A percentile compares a stretch with the other conserved stretches of the same genome.
These are phyloP conservation scores for Camelus bactrianus DNA, from an alignment of 2,113 vertebrate genomes.

Conservation along the genomic window DNA sequence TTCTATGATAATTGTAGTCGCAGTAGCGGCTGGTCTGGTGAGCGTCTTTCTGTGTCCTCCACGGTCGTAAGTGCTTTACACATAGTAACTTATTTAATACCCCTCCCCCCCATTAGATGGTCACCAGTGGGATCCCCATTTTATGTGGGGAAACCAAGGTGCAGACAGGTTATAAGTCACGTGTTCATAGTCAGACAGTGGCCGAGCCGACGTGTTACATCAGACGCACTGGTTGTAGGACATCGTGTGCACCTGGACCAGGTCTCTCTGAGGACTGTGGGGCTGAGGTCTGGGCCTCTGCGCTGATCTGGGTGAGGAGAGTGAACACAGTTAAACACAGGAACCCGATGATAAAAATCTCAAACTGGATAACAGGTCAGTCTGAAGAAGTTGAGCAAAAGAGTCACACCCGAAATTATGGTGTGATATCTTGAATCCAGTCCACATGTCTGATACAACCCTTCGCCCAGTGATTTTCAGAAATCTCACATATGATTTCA, in stretches of 20 bases:
- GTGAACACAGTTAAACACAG: background rate
- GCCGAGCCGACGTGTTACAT: background rate
- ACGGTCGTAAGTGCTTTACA: background rate
- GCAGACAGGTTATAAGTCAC: background rate
- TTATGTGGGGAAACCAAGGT: background rate
- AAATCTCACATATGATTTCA: background rate
- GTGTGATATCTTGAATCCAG: background rate
- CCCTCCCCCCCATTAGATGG: background rate
- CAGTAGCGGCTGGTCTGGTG: background rate
- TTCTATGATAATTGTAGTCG: background rate
- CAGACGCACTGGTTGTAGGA: background rate
- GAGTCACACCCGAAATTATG: background rate
- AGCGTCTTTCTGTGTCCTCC: background rate
- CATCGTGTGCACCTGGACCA: background rate
- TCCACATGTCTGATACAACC: background rate
- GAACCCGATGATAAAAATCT: background rate
- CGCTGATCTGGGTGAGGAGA: background rate
- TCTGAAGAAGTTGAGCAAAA: background rate
- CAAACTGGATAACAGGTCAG: background rate
- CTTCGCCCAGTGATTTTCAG: background rate
- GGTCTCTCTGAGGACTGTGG: background rate
- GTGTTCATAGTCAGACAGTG: background rate
- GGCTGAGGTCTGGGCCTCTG: background rate
- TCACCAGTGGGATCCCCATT: background rate
- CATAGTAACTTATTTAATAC: background rate